Base-by-base conservation (phyloP, 2,797 vertebrate genomes). In the Trichosurus vulpecula region DNA sequence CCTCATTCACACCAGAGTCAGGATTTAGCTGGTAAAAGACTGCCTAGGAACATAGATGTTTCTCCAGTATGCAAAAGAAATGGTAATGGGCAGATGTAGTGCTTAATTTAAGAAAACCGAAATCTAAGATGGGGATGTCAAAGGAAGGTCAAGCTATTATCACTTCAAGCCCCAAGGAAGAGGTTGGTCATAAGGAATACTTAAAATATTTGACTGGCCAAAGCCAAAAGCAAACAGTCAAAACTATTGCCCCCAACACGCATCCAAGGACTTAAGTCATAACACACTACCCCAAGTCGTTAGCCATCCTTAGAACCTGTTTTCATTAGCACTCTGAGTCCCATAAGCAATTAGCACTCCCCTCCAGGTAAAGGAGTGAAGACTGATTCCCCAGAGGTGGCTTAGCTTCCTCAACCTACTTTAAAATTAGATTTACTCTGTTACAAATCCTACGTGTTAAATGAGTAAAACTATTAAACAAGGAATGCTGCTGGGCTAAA, bases 391-490 rank as follows among this genome's bases (percentile, higher is more conserved):
- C 98, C 56, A 54, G 97, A 97, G 97, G 97, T 97, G 87, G 95
- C 96, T 98, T 97, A 97, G 97, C 97, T 98, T 98, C 98, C 97
- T 98, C 97, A 97, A 96, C 98, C 97, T 97, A 98, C 98, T 98
- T 98, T 98, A 97, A 98, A 98, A 98, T 98, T 97, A 98, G 98
- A 98, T 98, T 98, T 98, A 98, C 98, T 98, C 91, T 29, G 98
- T 98, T 98, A 98, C 98, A 98, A 98, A 98, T 98, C 91, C 91
- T 98, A 98, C 98, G 95, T 96, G 95, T 98, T 98, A 98, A 98
- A 98, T 98, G 98, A 98, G 97, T 98, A 98, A 98, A 98, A 98
- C 98, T 98, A 98, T 98, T 98, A 98, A 98, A 98, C 95, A 96
- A 98, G 98, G 98, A 98, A 97, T 98, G 98, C 98, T 98, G 98